These are phyloP conservation scores for Temnothorax nylanderi DNA, from an alignment of 1,140 invertebrate species.

Conservation along the genomic window DNA sequence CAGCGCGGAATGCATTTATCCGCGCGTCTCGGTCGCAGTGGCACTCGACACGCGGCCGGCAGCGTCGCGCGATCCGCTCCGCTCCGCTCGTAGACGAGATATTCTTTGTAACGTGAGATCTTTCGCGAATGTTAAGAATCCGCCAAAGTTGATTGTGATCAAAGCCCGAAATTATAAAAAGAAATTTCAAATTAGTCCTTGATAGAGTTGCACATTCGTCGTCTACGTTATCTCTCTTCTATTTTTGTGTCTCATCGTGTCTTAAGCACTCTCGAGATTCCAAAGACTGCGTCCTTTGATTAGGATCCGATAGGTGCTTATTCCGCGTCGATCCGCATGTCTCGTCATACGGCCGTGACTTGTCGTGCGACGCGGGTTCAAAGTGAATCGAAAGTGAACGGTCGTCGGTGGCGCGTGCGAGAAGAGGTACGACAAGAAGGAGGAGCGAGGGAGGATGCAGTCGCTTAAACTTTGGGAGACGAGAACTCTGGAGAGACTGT, in stretches of 20 bases:
- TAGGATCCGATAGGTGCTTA: not conserved
- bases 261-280: not conserved
- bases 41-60: conserved; percentile 50
- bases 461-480: conserved; percentile 70
- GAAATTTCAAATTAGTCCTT: not conserved
- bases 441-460: conserved; percentile 45
- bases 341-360: not conserved
- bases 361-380: not conserved
- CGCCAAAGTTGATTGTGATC: not conserved
- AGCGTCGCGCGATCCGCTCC: conserved; percentile 6
- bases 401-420: conserved; percentile 7
- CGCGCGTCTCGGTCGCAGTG: conserved; percentile 50
- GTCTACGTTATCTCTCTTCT: not conserved
- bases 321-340: not conserved
- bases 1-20: conserved; percentile 31
- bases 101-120: not conserved
- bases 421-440: not conserved
- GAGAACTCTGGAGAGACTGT: conserved; percentile 69
- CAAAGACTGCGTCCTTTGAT: not conserved
- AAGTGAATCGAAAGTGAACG: conserved; percentile 25
- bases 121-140: not conserved
- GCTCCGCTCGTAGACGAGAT: not conserved
- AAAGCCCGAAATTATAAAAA: not conserved
- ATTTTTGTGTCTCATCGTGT: not conserved
- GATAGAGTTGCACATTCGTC: not conserved